Conservation (phyloP, 2,888 invertebrate species). For the Dolichopus griseipennis region DNA sequence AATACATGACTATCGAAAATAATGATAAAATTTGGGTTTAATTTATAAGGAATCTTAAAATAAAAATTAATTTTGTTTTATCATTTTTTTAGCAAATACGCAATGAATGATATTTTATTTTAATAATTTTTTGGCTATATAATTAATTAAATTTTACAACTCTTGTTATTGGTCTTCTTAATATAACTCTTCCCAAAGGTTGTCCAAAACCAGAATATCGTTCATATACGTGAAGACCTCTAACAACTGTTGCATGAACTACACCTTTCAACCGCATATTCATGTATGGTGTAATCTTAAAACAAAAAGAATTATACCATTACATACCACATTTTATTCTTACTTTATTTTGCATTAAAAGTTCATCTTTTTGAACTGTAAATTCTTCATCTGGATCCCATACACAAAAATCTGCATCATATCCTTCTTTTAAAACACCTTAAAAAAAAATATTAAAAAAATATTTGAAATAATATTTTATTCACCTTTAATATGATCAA, state of each 20-base stretch:
- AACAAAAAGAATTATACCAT: constrained; percentile 22
- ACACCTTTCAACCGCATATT: constrained; percentile 52
- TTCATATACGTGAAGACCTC: constrained; percentile 54
- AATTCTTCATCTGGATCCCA: constrained; percentile 59
- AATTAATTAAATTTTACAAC: constrained; percentile 37
- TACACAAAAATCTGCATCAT: constrained; percentile 63
- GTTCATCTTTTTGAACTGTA: constrained; percentile 48
- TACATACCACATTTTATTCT: neutral
- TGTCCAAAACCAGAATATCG: constrained; percentile 40
- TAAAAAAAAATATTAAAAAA: neutral
- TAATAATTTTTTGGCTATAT: neutral
- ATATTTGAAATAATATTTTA: neutral
- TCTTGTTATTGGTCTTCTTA: constrained; percentile 35
- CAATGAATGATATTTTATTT: too few species aligned
- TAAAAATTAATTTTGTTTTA: neutral
- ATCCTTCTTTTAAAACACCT: constrained; percentile 46
- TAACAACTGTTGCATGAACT: constrained; percentile 55
- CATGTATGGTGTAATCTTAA: constrained; percentile 58
- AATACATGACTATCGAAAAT: too few species aligned
- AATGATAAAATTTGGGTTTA: too few species aligned
- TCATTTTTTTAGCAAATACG: too few species aligned
- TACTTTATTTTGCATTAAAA: constrained; percentile 63
- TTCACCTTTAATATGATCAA: constrained; percentile 54
- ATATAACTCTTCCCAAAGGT: constrained; percentile 38
- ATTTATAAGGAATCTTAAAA: too few species aligned